Evolutionary conservation across 2,888 invertebrate genomes (phyloP).

Genomic region (Dioctria rufipes): DNA sequence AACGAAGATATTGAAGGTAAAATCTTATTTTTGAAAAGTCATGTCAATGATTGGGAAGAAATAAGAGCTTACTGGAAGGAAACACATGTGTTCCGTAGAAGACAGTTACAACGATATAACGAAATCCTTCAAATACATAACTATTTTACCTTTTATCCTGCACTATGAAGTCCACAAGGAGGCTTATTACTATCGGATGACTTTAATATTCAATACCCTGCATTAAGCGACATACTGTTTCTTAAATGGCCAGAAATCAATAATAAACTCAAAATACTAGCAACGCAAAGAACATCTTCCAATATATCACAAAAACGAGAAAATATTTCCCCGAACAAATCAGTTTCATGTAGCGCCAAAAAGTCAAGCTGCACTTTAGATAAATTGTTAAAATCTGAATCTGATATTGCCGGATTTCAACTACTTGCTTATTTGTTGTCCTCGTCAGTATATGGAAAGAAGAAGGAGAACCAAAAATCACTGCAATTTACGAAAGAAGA

Average conservation of each 20-base stretch:
- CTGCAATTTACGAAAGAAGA: slow-evolving; percentile 16
- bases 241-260: slow-evolving; percentile 30
- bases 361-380: not conserved
- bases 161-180: slow-evolving; percentile 1
- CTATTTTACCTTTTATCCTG: slow-evolving; percentile 11
- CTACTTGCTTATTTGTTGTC: slow-evolving; percentile 16
- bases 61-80: slow-evolving; percentile 14
- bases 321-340: not conserved
- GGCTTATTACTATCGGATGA: slow-evolving; percentile 1
- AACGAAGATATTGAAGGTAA: too few species aligned
- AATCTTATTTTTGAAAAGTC: too few species aligned
- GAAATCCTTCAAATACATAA: not conserved
- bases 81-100: not conserved
- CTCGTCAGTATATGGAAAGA: slow-evolving; percentile 23
- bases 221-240: slow-evolving; percentile 17
- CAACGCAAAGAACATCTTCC: not conserved
- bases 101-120: slow-evolving; percentile 14
- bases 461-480: not conserved
- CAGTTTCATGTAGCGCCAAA: not conserved
- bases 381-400: not conserved
- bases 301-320: too few species aligned
- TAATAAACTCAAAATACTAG: slow-evolving; percentile 8
- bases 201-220: slow-evolving; percentile 20
- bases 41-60: too few species aligned
- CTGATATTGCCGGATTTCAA: slow-evolving; percentile 3